Evolutionary conservation across 2,113 vertebrate genomes (phyloP).

Genomic region (Dicaeum eximium): DNA sequence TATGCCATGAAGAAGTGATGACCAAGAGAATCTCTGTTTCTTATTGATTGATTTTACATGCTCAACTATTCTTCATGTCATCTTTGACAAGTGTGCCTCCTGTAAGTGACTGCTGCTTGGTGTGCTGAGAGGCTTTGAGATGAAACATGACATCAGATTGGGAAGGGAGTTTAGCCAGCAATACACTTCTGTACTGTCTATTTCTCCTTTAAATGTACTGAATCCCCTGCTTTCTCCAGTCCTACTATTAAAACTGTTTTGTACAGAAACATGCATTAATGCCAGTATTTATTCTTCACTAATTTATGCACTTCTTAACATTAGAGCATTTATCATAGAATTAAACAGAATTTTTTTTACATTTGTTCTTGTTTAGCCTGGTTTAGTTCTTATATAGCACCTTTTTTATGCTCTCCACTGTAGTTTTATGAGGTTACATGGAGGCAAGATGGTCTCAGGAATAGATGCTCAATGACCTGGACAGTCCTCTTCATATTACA

Average conservation of each 20-base stretch:
- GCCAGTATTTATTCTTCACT: background rate
- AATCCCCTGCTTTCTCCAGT: background rate
- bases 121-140: background rate
- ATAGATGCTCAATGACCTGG: background rate
- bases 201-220: background rate
- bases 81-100: background rate
- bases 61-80: constrained; percentile 7
- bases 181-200: background rate
- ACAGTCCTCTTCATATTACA: background rate
- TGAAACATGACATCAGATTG: background rate
- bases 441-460: background rate
- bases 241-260: background rate
- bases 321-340: background rate
- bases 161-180: background rate
- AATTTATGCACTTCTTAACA: background rate
- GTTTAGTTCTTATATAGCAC: background rate
- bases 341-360: background rate
- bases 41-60: constrained; percentile 12
- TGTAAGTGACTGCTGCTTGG: background rate
- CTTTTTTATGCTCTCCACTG: background rate
- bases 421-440: background rate
- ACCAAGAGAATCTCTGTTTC: background rate
- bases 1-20: constrained; percentile 16
- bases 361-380: background rate
- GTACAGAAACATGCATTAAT: background rate